Evolutionary conservation across 92 coral and sea anemone genomes (phyloP).

Genomic region (Metridium senile): DNA sequence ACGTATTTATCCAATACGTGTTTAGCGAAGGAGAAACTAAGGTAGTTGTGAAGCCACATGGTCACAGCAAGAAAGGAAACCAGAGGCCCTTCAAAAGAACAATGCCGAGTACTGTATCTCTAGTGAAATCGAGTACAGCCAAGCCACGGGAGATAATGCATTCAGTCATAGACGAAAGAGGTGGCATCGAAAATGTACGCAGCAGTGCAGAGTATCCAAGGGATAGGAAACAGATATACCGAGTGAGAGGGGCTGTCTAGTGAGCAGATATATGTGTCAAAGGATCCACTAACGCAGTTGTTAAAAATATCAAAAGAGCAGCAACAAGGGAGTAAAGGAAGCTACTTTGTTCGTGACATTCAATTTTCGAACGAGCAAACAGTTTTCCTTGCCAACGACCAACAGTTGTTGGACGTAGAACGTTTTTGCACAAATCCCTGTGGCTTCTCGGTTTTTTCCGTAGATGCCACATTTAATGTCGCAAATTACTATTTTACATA

Average conservation of each 20-base stretch:
- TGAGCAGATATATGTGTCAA: too few relatives aligned
- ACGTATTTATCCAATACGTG: conserved; percentile 41
- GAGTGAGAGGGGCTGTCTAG: neutral
- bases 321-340: conserved; percentile 17
- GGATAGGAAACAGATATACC: conserved; percentile 24
- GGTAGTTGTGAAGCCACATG: conserved; percentile 20
- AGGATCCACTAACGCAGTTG: conserved; percentile 22
- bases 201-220: conserved; percentile 37
- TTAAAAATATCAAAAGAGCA: conserved; percentile 22
- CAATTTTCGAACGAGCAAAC: neutral
- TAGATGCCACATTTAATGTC: neutral
- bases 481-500: neutral
- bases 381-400: neutral
- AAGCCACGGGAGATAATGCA: conserved; percentile 24
- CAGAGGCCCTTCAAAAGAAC: conserved; percentile 28
- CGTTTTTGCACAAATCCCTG: neutral
- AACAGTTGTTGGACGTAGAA: neutral
- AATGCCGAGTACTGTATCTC: conserved; percentile 19
- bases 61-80: conserved; percentile 31
- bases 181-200: conserved; percentile 32
- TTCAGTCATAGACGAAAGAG: conserved; percentile 26
- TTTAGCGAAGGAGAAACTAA: conserved; percentile 38
- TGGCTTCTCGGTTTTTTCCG: neutral
- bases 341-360: neutral
- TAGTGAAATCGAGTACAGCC: neutral